Conservation (phyloP, 2,113 vertebrate genomes). For the Calyptommatus sinebrachiatus region DNA sequence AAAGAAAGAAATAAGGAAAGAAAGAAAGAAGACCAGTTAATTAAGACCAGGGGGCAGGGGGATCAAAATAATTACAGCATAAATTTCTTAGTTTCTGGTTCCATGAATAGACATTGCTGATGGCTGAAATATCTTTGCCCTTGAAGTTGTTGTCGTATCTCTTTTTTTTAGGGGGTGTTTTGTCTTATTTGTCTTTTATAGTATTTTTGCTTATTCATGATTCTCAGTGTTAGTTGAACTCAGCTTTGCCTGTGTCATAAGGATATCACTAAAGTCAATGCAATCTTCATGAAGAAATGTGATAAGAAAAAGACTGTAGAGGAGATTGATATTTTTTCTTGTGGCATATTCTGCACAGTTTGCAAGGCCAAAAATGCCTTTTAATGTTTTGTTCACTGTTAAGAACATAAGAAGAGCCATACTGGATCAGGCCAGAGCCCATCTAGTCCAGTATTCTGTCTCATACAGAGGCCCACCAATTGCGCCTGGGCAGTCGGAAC, state of each 20-base stretch:
- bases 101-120: not conserved
- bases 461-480: no score
- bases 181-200: not conserved
- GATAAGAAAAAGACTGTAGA: not conserved
- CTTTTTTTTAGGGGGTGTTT: not conserved
- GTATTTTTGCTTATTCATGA: not conserved
- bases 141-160: not conserved
- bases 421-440: no score
- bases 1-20: no score
- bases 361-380: not conserved
- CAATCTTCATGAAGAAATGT: not conserved
- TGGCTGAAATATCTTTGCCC: slow-evolving; percentile 10
- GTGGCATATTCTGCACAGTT: not conserved
- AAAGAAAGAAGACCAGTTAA: no score
- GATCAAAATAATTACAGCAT: not conserved
- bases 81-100: not conserved
- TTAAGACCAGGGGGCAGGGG: not conserved
- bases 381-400: not conserved
- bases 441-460: no score
- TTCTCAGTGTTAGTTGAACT: not conserved
- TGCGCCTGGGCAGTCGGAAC: no score
- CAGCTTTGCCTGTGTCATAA: not conserved
- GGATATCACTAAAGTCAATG: not conserved
- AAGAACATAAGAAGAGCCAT: no score
- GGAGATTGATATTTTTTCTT: not conserved